Conservation (phyloP, 2,888 invertebrate genomes). For the Tiliacea citrago region DNA sequence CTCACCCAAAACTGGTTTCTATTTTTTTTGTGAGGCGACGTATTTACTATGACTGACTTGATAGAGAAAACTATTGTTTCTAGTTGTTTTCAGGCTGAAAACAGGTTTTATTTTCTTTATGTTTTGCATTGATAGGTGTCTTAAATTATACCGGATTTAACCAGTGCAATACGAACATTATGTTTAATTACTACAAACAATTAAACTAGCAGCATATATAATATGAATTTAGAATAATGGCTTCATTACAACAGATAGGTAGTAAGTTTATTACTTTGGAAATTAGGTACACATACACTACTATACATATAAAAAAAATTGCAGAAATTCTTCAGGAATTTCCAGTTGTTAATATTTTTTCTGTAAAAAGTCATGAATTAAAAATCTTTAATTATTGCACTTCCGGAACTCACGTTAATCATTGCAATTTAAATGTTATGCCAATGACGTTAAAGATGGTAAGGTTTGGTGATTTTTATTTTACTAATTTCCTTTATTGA, state of each 20-base stretch:
- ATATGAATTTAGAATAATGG: conserved; percentile 34
- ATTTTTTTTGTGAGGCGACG: conserved; percentile 1
- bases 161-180: conserved; percentile 16
- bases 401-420: neutral
- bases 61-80: conserved; percentile 23
- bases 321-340: neutral
- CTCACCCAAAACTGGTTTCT: conserved; percentile 41
- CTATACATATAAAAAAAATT: neutral
- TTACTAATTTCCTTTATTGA: neutral
- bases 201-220: conserved; percentile 36
- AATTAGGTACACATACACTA: conserved; percentile 20
- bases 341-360: neutral
- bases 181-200: conserved; percentile 23
- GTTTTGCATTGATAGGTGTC: conserved; percentile 24
- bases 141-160: conserved; percentile 10
- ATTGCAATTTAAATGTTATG: neutral
- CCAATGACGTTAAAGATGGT: neutral
- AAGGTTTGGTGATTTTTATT: neutral
- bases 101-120: conserved; percentile 24
- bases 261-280: conserved; percentile 15
- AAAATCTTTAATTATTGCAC: too few species aligned
- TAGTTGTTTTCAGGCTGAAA: conserved; percentile 31
- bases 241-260: conserved; percentile 30
- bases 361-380: neutral
- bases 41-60: conserved; percentile 10